phyloP scores from a whole-genome alignment of 2,113 vertebrate species.

The Tretioscincus oriximinensis region DNA sequence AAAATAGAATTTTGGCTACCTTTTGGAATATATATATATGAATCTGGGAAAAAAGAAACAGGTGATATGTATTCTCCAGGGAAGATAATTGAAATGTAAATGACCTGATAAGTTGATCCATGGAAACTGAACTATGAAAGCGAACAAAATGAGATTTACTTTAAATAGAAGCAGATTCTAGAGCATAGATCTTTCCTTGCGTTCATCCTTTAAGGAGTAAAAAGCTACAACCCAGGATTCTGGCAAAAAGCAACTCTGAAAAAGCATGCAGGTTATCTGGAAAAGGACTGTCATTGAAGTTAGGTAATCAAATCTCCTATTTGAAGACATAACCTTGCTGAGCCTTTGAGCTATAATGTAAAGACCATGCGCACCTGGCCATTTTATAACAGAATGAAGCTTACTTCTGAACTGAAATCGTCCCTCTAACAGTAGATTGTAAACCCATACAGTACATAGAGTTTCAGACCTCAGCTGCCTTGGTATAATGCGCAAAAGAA shows the following conservation, averaged over 20 bases:
- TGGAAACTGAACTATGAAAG: background rate
- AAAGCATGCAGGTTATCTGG: no score
- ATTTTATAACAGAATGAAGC: background rate
- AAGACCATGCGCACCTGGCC: background rate
- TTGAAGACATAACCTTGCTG: background rate
- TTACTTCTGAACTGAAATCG: background rate
- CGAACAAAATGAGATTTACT: background rate
- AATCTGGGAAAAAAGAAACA: background rate
- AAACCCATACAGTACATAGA: background rate
- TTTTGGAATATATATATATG: background rate
- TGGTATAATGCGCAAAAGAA: background rate
- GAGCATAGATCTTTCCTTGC: background rate
- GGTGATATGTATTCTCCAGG: background rate
- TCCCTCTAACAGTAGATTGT: background rate
- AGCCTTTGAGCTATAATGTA: background rate
- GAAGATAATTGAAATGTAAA: constrained; percentile 13
- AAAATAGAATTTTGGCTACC: background rate
- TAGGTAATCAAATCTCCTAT: background rate
- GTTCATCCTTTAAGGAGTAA: background rate
- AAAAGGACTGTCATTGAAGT: background rate
- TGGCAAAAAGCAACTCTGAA: background rate
- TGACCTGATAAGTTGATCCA: background rate
- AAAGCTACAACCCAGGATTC: background rate
- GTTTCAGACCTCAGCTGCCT: background rate
- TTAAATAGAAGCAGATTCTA: background rate